Percentiles rank a stretch among this genome's conserved stretches.
Conservation (phyloP, 2,797 vertebrate species). For the Florisuga fusca region DNA sequence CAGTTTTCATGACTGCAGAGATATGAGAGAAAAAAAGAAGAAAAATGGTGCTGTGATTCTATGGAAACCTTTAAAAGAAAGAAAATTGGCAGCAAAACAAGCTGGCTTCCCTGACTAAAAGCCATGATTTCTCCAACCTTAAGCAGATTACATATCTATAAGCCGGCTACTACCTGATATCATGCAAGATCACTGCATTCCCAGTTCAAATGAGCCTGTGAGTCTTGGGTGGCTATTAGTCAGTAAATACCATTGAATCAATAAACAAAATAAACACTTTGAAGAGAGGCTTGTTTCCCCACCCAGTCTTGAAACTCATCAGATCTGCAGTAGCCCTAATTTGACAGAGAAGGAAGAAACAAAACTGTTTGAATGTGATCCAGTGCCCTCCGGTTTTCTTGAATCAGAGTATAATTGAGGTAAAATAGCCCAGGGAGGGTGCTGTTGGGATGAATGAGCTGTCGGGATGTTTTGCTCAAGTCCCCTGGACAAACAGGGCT, state of each 20-base stretch:
- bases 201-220: neutral
- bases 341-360: neutral
- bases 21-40: neutral
- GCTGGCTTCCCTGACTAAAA: neutral
- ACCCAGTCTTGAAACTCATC: neutral
- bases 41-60: neutral
- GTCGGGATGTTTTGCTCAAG: neutral
- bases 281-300: neutral
- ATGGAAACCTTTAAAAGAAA: neutral
- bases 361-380: neutral
- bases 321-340: neutral
- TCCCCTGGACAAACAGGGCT: neutral
- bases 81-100: neutral
- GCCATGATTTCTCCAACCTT: neutral
- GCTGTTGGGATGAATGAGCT: neutral
- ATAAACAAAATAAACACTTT: neutral
- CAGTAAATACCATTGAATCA: constrained; percentile 1
- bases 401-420: neutral
- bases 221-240: neutral
- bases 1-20: neutral
- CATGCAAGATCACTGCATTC: neutral
- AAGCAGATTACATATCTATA: neutral
- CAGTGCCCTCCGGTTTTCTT: neutral
- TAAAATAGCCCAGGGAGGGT: neutral
- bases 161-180: neutral